Evolutionary conservation across 1,140 invertebrate species (phyloP), one percentile per base, ranked within the genome.

Genomic region (Argopecten irradians): DNA sequence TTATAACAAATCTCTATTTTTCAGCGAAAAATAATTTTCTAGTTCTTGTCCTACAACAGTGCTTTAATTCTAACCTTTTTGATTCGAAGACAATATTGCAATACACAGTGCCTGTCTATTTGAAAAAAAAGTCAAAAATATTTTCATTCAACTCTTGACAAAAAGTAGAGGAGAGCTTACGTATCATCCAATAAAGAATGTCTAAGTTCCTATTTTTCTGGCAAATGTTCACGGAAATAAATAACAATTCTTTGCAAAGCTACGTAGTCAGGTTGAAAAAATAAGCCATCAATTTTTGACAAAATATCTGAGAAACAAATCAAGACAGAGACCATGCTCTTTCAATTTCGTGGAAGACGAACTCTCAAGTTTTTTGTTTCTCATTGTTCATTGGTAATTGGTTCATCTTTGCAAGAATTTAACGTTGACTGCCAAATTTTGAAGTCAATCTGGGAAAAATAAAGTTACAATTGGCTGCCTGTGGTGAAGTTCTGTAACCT

Each of bases 331-430:
- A 19, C 43, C 43, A 46, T 22, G 43, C 22, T 46, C 43, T 46
- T 46, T 46, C 43, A 46, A 46, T 46, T 71, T 28, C 28, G 22
- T 71, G 22, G 22, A 28, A 71, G 55, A 28, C 55, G 3, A 71
- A 28, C 22, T 16, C 11, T n/a, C n/a, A n/a, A 71, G n/a, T 71
- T 71, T 71, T 71, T 71, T 71, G 55, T 71, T 71, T 71, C 55
- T 71, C 55, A 71, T 46, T 46, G 43, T 46, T 46, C n/a, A 46
- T 71, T 28, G 55, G 55, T 71, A 71, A 71, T 71, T 71, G 55
- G 55, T 71, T 71, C 55, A 71, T 71, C 55, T 71, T 71, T 71
- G 55, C 55, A 71, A 71, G 55, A 71, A 71, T 71, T 71, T 71
- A 71, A 71, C 55, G 55, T 71, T 28, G 55, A 71, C 55, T 71